Evolutionary conservation across 2,888 invertebrate genomes (phyloP), one percentile per base, ranked within the genome.

Genomic region (Eretmocerus hayati): DNA sequence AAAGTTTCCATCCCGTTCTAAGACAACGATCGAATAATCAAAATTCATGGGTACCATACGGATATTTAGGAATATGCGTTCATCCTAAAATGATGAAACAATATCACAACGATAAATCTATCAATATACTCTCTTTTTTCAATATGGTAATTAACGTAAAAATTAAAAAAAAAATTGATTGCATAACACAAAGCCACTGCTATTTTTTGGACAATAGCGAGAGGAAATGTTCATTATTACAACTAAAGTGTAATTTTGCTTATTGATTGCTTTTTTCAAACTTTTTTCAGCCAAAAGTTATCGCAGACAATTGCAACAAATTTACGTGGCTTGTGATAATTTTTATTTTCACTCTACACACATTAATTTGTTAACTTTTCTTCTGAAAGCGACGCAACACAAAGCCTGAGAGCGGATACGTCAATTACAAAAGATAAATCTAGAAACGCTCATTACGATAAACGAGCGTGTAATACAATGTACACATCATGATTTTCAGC

Each of bases 21-120:
- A 42, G 30, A n/a, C n/a, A n/a, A n/a, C n/a, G n/a, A 39, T 26
- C 26, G 21, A 30, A 19, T 35, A 33, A 26, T 31, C 20, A 31
- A 40, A 45, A 53, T 45, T 47, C 38, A 26, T 42, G 33, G 47
- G 46, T 49, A 54, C 20, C 43, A n/a, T 18, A 22, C 30, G 21
- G 36, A 33, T 50, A 48, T 37, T 46, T n/a, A n/a, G n/a, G n/a
- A n/a, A n/a, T n/a, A n/a, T n/a, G n/a, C n/a, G n/a, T n/a, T n/a
- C n/a, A n/a, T n/a, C n/a, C 38, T 48, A 54, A 54, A 37, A 19
- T 42, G 44, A 53, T 42, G 53, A 51, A 53, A 48, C 46, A 42
- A 46, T 51, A 54, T 54, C 54, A 52, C 52, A 52, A 44, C 44
- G 46, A 52, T 54, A 44, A 46, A 40, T 52, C 46, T 46, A 40